These are phyloP conservation scores for Kobus ellipsiprymnus DNA, from an alignment of 2,113 vertebrate species.

Conservation along the genomic window DNA sequence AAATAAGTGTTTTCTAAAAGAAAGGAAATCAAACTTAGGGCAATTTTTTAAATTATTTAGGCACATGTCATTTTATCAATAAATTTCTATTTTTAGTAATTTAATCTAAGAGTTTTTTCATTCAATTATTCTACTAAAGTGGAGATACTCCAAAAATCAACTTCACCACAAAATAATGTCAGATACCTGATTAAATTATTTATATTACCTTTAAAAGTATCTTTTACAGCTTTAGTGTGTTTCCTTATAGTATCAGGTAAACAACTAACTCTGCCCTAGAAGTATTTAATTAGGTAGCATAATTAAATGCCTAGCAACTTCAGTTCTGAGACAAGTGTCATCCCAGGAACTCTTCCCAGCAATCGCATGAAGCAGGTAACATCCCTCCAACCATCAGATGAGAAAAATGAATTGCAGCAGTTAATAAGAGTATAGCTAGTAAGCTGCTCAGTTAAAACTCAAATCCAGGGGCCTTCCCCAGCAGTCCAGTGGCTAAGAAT, in stretches of 20 bases:
- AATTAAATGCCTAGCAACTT: constrained; percentile 18
- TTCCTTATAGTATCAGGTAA: not conserved
- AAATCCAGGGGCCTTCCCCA: not conserved
- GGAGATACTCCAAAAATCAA: not conserved
- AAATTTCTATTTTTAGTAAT: constrained; percentile 1
- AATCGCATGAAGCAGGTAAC: not conserved
- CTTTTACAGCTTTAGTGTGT: not conserved
- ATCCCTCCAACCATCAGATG: not conserved
- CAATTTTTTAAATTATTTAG: not conserved
- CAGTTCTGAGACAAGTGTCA: not conserved
- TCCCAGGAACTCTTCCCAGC: not conserved
- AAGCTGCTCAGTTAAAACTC: not conserved
- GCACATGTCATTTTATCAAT: not conserved
- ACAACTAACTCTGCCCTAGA: constrained; percentile 8
- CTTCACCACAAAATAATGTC: not conserved
- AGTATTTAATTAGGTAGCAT: not conserved
- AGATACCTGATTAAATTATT: not conserved
- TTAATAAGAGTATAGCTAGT: not conserved
- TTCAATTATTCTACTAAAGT: not conserved
- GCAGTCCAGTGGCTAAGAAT: not conserved
- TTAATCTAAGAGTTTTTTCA: not conserved
- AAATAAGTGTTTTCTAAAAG: not conserved
- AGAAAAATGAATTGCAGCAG: not conserved
- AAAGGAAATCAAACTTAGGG: not conserved
- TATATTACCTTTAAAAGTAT: not conserved